These are phyloP conservation scores for Yponomeuta cagnagella DNA, from an alignment of 2,888 invertebrate genomes.

Conservation along the genomic window DNA sequence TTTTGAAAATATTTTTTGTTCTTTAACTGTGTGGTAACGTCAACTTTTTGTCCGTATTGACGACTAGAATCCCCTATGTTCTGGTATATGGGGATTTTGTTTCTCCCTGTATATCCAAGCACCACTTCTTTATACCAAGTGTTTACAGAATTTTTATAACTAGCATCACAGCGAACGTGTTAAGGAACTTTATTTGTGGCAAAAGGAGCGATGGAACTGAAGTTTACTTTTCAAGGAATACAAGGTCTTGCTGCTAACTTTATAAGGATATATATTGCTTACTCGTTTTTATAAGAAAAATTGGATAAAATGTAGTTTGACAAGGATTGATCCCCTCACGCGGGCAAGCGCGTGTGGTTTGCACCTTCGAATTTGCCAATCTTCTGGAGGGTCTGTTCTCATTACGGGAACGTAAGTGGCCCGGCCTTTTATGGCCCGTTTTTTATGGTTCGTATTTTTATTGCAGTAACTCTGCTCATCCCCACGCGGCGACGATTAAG, in stretches of 20 bases:
- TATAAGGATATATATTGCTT: neutral
- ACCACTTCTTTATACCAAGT: too few relatives aligned
- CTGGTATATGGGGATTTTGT: too few relatives aligned
- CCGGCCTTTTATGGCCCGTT: neutral
- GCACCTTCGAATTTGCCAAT: constrained; percentile 8
- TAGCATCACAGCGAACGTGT: neutral
- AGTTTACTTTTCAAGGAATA: neutral
- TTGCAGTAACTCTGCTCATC: neutral
- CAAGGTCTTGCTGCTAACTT: neutral
- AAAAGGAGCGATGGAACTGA: too few relatives aligned
- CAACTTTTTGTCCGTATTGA: too few relatives aligned
- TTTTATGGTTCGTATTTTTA: neutral
- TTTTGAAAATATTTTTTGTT: too few relatives aligned
- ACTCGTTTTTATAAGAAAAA: neutral
- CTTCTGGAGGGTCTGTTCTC: constrained; percentile 5
- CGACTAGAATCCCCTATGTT: too few relatives aligned
- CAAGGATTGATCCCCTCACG: constrained; percentile 11
- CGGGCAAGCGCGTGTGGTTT: neutral
- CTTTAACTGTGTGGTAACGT: too few relatives aligned
- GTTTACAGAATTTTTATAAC: neutral
- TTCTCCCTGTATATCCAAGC: too few relatives aligned
- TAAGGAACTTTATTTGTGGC: too few relatives aligned
- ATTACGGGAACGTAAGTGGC: constrained; percentile 4
- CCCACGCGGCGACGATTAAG: neutral
- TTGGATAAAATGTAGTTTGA: neutral